A percentile compares a stretch with the other conserved stretches of the same genome.
These are phyloP conservation scores for Heliconius hortense DNA, from an alignment of 2,888 invertebrate genomes.

Conservation along the genomic window DNA sequence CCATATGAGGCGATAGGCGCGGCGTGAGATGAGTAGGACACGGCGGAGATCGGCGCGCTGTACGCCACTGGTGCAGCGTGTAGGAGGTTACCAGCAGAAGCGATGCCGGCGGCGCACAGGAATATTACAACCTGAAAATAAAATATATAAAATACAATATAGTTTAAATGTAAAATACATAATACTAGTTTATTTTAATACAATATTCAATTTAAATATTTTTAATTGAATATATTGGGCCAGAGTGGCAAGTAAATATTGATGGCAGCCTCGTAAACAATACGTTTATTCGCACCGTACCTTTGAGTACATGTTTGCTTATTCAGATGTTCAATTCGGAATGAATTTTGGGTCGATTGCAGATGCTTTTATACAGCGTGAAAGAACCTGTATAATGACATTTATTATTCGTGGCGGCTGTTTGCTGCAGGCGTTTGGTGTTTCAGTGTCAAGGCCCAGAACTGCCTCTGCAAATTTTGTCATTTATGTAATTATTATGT, in stretches of 20 bases:
- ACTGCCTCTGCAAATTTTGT: not conserved
- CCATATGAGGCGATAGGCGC: conserved; percentile 25
- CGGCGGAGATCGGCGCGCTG: conserved; percentile 79
- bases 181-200: not conserved
- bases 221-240: conserved; percentile 18
- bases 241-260: conserved; percentile 21
- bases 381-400: conserved; percentile 63
- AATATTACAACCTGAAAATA: conserved; percentile 77
- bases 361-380: conserved; percentile 72
- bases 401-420: conserved; percentile 41
- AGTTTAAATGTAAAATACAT: not conserved
- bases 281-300: conserved; percentile 49
- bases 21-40: conserved; percentile 49
- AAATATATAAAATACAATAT: not conserved
- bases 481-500: not conserved
- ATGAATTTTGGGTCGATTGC: conserved; percentile 67
- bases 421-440: conserved; percentile 58
- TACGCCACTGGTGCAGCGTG: conserved; percentile 72
- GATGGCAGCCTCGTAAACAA: conserved; percentile 12
- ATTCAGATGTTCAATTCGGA: conserved; percentile 62
- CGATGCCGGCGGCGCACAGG: conserved; percentile 82
- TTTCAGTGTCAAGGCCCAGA: conserved; percentile 71
- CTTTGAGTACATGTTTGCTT: conserved; percentile 76
- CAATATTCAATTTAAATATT: conserved; percentile 4
- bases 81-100: conserved; percentile 82